Percentiles rank a stretch among this genome's conserved stretches.
Evolutionary conservation across 2,888 invertebrate species (phyloP).

Genomic region (Trichogramma dendrolimi): DNA sequence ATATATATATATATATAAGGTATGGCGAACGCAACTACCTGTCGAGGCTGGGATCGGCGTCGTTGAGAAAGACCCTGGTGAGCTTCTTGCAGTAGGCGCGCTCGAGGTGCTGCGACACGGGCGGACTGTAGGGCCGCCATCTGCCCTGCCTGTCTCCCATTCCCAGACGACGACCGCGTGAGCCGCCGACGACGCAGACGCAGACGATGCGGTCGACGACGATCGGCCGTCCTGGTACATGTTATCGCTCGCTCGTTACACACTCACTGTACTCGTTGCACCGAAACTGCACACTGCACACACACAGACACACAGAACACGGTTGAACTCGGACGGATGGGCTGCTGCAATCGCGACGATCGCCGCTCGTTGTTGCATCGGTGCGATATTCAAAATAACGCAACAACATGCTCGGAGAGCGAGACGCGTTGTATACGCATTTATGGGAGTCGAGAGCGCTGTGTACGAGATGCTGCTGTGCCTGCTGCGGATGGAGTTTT

Average conservation of each 20-base stretch:
- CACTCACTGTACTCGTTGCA: not conserved
- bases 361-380: not conserved
- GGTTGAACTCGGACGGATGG: no score
- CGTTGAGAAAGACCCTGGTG: conserved; percentile 78
- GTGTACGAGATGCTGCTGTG: conserved; percentile 6
- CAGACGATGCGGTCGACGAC: conserved; percentile 9
- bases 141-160: conserved; percentile 67
- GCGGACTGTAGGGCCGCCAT: conserved; percentile 84
- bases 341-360: not conserved
- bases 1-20: no score
- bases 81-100: conserved; percentile 78
- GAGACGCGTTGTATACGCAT: conserved; percentile 1
- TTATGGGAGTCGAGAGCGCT: conserved; percentile 10
- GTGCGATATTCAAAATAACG: no score
- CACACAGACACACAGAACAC: no score
- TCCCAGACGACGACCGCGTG: conserved; percentile 81
- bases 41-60: conserved; percentile 76
- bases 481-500: conserved; percentile 9
- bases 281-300: not conserved
- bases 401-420: not conserved
- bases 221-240: conserved; percentile 21
- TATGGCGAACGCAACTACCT: conserved; percentile 49
- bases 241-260: conserved; percentile 38
- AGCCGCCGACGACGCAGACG: conserved; percentile 41
- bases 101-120: conserved; percentile 79